phyloP scores from a whole-genome alignment of 2,797 vertebrate genomes.

The Argyrosomus regius region DNA sequence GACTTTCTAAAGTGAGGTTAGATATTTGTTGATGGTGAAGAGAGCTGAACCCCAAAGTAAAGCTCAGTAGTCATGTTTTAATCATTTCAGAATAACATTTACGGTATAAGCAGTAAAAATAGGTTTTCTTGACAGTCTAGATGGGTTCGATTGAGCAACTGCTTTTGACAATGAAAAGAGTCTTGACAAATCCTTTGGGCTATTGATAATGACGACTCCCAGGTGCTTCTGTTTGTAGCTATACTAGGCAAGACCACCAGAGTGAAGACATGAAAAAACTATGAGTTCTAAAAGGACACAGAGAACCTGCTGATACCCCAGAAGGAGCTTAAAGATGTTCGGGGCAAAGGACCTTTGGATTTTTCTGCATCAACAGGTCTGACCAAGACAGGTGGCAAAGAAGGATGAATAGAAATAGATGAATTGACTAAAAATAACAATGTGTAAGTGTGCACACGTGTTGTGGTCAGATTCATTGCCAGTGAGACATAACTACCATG shows the following conservation, averaged over 20 bases:
- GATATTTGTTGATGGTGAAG: not conserved
- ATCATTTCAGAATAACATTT: not conserved
- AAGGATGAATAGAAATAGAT: not conserved
- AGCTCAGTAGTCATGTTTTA: not conserved
- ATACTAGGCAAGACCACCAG: no score
- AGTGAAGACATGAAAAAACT: not conserved
- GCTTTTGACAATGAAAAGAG: not conserved
- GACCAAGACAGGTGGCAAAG: not conserved
- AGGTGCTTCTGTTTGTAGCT: not conserved
- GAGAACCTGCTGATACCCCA: not conserved
- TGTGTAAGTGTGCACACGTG: conserved; percentile 15
- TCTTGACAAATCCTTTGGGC: no score
- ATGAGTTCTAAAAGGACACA: not conserved
- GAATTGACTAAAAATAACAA: not conserved
- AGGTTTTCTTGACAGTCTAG: not conserved
- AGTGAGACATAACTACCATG: not conserved
- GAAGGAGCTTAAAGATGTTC: not conserved
- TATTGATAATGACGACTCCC: not conserved
- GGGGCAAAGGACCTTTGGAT: not conserved
- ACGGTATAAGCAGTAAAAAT: not conserved
- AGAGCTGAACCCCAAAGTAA: not conserved
- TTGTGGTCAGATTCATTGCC: not conserved
- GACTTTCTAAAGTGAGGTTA: not conserved
- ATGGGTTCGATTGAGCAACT: not conserved
- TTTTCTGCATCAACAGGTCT: not conserved